A percentile compares a stretch with the other conserved stretches of the same genome.
These are phyloP conservation scores for Listrodromus nycthemerus DNA, from an alignment of 2,888 invertebrate genomes.

Conservation along the genomic window DNA sequence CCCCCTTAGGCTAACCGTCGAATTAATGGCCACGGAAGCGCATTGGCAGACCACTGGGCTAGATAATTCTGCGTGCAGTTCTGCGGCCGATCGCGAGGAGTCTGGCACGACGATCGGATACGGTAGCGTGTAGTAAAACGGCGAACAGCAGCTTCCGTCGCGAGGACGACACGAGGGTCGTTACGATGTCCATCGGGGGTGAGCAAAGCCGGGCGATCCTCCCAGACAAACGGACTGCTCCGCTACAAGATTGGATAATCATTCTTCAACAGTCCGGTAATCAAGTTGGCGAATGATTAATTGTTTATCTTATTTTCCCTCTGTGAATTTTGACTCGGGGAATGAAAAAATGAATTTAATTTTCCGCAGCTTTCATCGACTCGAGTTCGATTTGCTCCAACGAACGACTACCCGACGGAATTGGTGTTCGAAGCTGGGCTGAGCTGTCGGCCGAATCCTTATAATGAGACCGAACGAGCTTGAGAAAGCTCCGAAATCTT, in stretches of 20 bases:
- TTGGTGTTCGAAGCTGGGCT: slow-evolving; percentile 52
- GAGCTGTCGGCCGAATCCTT: slow-evolving; percentile 52
- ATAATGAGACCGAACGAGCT: slow-evolving; percentile 60
- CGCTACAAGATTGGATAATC: not conserved
- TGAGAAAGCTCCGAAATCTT: slow-evolving; percentile 47
- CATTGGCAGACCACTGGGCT: slow-evolving; percentile 77
- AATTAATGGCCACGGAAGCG: slow-evolving; percentile 79
- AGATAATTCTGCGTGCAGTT: slow-evolving; percentile 79
- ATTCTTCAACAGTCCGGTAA: not conserved
- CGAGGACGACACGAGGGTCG: slow-evolving; percentile 27
- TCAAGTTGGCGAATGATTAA: not conserved
- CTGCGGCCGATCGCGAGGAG: slow-evolving; percentile 67
- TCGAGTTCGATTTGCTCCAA: slow-evolving; percentile 21
- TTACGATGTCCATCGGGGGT: slow-evolving; percentile 21
- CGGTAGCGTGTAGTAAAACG: slow-evolving; percentile 22
- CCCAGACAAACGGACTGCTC: not conserved
- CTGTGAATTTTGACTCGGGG: slow-evolving; percentile 8
- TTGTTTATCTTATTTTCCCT: slow-evolving; percentile 1
- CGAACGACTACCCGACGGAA: slow-evolving; percentile 38
- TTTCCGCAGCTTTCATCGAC: slow-evolving; percentile 27
- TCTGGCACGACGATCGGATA: slow-evolving; percentile 25
- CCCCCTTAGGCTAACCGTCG: slow-evolving; percentile 78
- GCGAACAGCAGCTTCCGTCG: slow-evolving; percentile 13
- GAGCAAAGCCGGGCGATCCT: not conserved
- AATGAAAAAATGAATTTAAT: not conserved